A percentile compares a stretch with the other conserved stretches of the same genome.
Evolutionary conservation across 2,113 vertebrate genomes (phyloP).

Genomic region (Pseudopipra pipra): DNA sequence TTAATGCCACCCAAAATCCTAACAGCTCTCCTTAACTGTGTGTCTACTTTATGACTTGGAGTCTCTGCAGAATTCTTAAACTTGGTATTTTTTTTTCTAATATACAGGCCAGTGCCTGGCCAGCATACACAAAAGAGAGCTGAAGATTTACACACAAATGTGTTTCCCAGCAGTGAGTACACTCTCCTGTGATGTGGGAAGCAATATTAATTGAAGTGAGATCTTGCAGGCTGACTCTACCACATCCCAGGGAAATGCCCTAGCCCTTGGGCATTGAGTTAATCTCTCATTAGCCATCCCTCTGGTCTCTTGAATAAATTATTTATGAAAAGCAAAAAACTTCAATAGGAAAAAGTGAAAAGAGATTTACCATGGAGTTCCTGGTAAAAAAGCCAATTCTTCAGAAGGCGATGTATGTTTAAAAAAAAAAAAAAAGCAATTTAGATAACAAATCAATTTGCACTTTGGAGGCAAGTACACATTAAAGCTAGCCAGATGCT

Average conservation of each 20-base stretch:
- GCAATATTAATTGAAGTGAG: slow-evolving; percentile 59
- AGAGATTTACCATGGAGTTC: slow-evolving; percentile 32
- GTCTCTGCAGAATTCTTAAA: not conserved
- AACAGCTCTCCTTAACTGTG: not conserved
- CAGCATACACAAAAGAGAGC: not conserved
- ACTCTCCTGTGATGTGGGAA: slow-evolving; percentile 64
- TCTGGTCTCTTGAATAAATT: slow-evolving; percentile 63
- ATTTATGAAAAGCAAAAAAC: slow-evolving; percentile 62
- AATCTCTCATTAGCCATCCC: slow-evolving; percentile 65
- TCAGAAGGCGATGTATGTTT: not conserved
- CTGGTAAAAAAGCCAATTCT: slow-evolving; percentile 28
- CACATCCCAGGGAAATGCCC: slow-evolving; percentile 67
- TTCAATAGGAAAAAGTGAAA: slow-evolving; percentile 61
- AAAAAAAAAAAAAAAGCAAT: not conserved
- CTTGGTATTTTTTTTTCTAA: not conserved
- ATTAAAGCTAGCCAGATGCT: not conserved
- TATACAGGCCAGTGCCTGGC: not conserved
- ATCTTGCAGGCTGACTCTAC: slow-evolving; percentile 56
- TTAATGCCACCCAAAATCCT: not conserved
- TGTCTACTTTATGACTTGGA: not conserved
- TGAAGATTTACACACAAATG: slow-evolving; percentile 25
- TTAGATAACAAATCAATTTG: slow-evolving; percentile 23
- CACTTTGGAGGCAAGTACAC: not conserved
- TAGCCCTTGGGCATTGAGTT: slow-evolving; percentile 54
- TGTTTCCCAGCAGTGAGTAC: slow-evolving; percentile 35